A percentile compares a stretch with the other conserved stretches of the same genome.
These are phyloP conservation scores for Suillia variegata DNA, from an alignment of 2,888 invertebrate species.

Conservation along the genomic window DNA sequence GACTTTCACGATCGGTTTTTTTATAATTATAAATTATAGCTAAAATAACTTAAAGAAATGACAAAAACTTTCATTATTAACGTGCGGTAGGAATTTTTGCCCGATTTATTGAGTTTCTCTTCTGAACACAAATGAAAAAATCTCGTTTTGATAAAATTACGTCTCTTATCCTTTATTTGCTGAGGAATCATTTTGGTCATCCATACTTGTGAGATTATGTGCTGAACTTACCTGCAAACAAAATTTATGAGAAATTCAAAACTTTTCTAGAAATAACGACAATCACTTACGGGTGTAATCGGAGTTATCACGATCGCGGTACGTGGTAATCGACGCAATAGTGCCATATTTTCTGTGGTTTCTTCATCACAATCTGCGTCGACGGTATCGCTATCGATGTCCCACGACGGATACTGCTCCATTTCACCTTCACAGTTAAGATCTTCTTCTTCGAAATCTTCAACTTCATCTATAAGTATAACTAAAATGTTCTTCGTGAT, in stretches of 20 bases:
- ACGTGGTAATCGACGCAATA: conserved; percentile 63
- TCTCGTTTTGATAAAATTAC: no score
- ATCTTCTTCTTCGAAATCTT: conserved; percentile 62
- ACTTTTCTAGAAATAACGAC: not conserved
- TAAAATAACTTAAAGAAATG: no score
- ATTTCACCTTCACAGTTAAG: conserved; percentile 61
- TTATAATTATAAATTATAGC: no score
- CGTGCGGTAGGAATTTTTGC: no score
- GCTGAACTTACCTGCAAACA: conserved; percentile 57
- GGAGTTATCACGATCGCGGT: conserved; percentile 63
- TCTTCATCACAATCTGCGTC: conserved; percentile 62
- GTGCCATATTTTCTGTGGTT: conserved; percentile 65
- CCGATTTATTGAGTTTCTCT: no score
- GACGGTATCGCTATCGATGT: conserved; percentile 60
- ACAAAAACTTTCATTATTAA: no score
- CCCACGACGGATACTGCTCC: conserved; percentile 62
- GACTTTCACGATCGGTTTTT: no score
- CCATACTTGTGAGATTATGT: conserved; percentile 57
- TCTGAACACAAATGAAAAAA: no score
- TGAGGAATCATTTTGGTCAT: conserved; percentile 58
- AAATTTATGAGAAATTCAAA: not conserved
- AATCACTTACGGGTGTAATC: conserved; percentile 59
- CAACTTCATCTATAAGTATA: conserved; percentile 61
- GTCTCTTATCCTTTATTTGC: conserved; percentile 47
- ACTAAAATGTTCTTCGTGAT: no score